Base-by-base conservation (phyloP, 2,797 vertebrate species). In the Malurus leucopterus region DNA sequence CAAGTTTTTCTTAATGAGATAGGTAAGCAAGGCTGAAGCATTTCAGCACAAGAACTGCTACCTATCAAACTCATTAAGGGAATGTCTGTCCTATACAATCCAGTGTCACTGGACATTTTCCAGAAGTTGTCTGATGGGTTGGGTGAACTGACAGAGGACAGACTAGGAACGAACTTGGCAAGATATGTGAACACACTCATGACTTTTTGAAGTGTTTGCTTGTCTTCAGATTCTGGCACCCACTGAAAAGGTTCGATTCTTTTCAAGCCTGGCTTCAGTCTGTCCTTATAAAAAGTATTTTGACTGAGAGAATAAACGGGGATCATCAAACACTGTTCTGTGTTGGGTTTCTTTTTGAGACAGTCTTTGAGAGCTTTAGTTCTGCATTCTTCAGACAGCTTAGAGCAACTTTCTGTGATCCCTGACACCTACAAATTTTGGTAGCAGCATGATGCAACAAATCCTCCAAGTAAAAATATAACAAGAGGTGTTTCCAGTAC, bases 1-100 rank as follows among this genome's bases (percentile, higher is more conserved):
- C 49, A 70, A 73, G 51, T 18, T 75, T 65, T 63, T 64, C 69
- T 30, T 86, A 89, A 58, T 19, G 61, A 88, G 53, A 71, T 6
- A 82, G 46, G 55, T 79, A 34, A 20, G 40, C 76, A 76, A 26
- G 1, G 8, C 63, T 58, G 76, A 68, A 88, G 74, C 32, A 51
- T 76, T 93, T 93, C 91, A 92, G 83, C 83, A 74, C 73, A 73
- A 86, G 87, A 84, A 86, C 85, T 89, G 80, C 14, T 89, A 88
- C 89, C 87, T 65, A 55, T 82, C 77, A 84, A 89, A 68, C 32
- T 79, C 83, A 46, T 74, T 92, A 73, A 84, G 94, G 83, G 89
- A 93, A 94, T 82, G 91, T 32, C 87, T 82, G 63, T 54, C n/a
- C 64, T 57, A 50, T 34, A 88, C 68, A 88, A 34, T 15, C 21